These are phyloP conservation scores for Tragelaphus imberbis DNA, from an alignment of 2,113 vertebrate genomes.

Conservation along the genomic window DNA sequence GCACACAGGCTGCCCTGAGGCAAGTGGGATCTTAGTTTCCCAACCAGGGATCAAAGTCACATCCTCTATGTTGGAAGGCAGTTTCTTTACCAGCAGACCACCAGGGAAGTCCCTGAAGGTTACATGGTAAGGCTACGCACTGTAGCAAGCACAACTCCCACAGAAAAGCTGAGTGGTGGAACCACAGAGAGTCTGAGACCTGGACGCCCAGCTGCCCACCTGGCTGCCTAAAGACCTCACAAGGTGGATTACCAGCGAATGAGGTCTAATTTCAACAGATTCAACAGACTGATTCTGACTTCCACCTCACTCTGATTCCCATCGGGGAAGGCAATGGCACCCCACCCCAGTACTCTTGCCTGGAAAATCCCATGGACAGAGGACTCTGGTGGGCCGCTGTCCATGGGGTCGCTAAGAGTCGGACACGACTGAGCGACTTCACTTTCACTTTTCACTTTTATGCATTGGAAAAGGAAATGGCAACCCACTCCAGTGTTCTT, in stretches of 20 bases:
- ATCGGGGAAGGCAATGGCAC: background rate
- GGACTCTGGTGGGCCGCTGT: too few relatives aligned
- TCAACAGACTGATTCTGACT: background rate
- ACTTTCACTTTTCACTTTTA: too few relatives aligned
- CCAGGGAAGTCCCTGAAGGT: background rate
- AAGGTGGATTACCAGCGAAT: background rate
- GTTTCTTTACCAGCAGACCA: background rate
- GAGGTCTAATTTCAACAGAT: background rate
- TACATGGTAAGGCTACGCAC: background rate
- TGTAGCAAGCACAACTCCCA: background rate
- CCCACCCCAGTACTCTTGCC: too few relatives aligned
- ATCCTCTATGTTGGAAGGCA: background rate
- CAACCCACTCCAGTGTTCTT: too few relatives aligned
- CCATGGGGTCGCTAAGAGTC: too few relatives aligned
- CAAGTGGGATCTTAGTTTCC: background rate
- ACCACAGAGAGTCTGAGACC: background rate
- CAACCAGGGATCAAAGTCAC: background rate
- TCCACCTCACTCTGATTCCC: background rate
- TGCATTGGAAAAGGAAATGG: too few relatives aligned
- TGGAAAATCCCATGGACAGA: too few relatives aligned
- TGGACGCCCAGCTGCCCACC: background rate
- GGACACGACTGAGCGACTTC: too few relatives aligned
- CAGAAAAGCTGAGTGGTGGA: background rate
- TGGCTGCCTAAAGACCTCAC: background rate
- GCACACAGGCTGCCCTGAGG: background rate